Evolutionary conservation across 2,797 vertebrate genomes (phyloP), one percentile per base, ranked within the genome.

Genomic region (Clarias platycephalus): DNA sequence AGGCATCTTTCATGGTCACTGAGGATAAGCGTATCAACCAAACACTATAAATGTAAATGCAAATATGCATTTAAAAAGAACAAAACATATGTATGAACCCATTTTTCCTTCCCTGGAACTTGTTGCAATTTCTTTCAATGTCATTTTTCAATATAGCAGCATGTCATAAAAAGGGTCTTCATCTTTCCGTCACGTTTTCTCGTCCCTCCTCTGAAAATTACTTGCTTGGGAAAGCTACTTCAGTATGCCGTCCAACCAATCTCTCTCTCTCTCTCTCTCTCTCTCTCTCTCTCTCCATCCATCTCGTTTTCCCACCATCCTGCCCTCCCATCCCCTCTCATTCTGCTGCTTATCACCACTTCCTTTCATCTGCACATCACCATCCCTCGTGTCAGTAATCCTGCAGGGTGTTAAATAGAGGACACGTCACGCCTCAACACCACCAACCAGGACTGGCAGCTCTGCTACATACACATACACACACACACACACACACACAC

Each of bases 361-460:
- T 85, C 86, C 88, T 90, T 88, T 87, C 87, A 88, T 89, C 84
- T 86, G 84, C 84, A 85, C 76, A 86, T 89, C 84, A 85, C 85
- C 74, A 84, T 90, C 88, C 83, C 85, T 87, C 40, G 77, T 89
- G 89, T 83, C 86, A 88, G 86, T 90, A 90, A 91, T 91, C 88
- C 89, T 81, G 86, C 88, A 89, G 88, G 88, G 87, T 84, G 85
- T 84, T 87, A 90, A 89, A 90, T 84, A 89, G 88, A 87, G 88
- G 88, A 91, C 88, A 88, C 88, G 88, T 90, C 84, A 87, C 67
- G 77, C 83, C 81, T 88, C 85, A 84, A 78, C 79, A 84, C 81
- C 81, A 62, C 81, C 84, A 87, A 84, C 83, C 75, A 83, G 76
- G 81, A 75, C 77, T 86, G 82, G 87, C 88, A 86, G 75, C 84